These are phyloP conservation scores for Synanthedon tipuliformis DNA, from an alignment of 2,888 invertebrate genomes.

Conservation along the genomic window DNA sequence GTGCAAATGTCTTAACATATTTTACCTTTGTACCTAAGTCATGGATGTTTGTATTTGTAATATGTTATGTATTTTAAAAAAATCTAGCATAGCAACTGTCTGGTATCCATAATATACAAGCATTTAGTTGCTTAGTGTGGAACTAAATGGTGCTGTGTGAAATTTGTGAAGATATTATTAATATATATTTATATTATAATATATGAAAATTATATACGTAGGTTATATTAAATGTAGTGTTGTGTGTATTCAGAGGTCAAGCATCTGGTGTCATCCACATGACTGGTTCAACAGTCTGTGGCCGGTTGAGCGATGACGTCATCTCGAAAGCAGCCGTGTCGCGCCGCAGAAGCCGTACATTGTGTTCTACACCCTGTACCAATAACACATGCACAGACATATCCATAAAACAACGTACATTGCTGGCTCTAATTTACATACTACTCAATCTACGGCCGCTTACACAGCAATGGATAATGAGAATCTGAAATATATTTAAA, in stretches of 20 bases:
- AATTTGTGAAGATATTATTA: too few relatives aligned
- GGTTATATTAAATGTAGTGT: too few relatives aligned
- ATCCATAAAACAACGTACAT: constrained; percentile 32
- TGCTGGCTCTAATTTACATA: constrained; percentile 27
- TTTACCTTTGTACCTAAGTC: too few relatives aligned
- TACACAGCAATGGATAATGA: constrained; percentile 19
- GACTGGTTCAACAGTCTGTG: constrained; percentile 12
- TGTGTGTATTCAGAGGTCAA: not conserved
- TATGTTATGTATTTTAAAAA: too few relatives aligned
- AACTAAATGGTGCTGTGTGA: too few relatives aligned
- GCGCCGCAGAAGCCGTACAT: constrained; percentile 46
- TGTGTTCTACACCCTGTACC: constrained; percentile 18
- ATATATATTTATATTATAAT: too few relatives aligned
- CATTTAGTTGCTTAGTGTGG: too few relatives aligned
- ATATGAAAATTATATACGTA: too few relatives aligned
- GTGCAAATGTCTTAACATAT: too few relatives aligned
- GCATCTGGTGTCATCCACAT: not conserved
- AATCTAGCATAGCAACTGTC: too few relatives aligned
- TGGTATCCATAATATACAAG: too few relatives aligned
- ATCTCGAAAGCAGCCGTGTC: constrained; percentile 51
- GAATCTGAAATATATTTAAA: constrained; percentile 19
- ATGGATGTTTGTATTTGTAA: too few relatives aligned
- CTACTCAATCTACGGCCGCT: constrained; percentile 11
- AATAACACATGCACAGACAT: constrained; percentile 18
- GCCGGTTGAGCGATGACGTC: constrained; percentile 53